Conservation (phyloP, 1,140 invertebrate species). For the Patella vulgata region DNA sequence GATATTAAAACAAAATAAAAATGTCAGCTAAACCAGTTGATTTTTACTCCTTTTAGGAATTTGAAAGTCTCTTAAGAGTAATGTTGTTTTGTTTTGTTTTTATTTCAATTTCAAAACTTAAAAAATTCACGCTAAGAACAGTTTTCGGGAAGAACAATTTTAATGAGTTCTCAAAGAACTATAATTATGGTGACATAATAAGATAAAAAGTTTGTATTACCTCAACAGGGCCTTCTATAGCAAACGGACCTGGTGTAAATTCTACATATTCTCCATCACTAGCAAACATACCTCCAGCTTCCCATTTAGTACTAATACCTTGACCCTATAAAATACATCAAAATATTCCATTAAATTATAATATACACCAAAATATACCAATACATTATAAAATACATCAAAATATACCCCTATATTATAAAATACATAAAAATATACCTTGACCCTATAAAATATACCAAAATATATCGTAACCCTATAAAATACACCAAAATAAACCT, state of each 20-base stretch:
- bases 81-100: background rate
- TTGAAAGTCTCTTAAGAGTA: background rate
- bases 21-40: background rate
- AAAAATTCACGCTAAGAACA: too few relatives aligned
- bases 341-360: background rate
- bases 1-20: too few relatives aligned
- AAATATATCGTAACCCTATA: background rate
- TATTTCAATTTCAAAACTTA: constrained; percentile 1
- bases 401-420: background rate
- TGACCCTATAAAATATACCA: constrained; percentile 35
- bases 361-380: background rate
- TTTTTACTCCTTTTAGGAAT: background rate
- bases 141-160: too few relatives aligned
- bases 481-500: constrained; percentile 25
- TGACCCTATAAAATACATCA: constrained; percentile 36
- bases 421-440: constrained; percentile 25
- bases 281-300: constrained; percentile 81
- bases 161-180: too few relatives aligned
- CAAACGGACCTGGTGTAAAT: constrained; percentile 73
- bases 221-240: constrained; percentile 81
- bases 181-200: too few relatives aligned
- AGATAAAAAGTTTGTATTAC: too few relatives aligned
- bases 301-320: constrained; percentile 60
- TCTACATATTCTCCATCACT: constrained; percentile 82
- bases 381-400: constrained; percentile 3